Evolutionary conservation across 2,113 vertebrate genomes (phyloP).

Genomic region (Balaeniceps rex): DNA sequence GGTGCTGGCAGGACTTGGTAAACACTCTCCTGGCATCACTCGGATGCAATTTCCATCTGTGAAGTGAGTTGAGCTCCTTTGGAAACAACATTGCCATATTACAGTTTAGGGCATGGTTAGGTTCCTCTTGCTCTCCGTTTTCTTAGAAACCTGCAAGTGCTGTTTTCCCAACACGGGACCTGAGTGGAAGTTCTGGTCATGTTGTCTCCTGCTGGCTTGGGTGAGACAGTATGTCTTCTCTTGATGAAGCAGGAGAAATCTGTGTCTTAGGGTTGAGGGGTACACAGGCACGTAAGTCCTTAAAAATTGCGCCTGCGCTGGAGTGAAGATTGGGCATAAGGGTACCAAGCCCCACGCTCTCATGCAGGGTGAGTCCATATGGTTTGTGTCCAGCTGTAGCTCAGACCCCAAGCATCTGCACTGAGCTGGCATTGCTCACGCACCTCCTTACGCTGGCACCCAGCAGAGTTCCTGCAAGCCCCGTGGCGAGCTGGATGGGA

Average conservation of each 20-base stretch:
- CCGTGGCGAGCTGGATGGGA: neutral
- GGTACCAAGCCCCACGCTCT: neutral
- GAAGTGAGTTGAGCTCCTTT: neutral
- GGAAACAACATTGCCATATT: neutral
- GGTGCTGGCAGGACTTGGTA: neutral
- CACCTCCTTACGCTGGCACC: neutral
- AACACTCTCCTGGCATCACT: neutral
- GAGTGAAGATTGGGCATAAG: neutral
- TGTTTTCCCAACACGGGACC: neutral
- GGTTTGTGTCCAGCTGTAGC: neutral
- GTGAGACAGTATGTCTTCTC: neutral
- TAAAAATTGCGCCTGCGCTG: neutral
- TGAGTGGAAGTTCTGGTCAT: neutral
- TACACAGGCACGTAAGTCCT: no score
- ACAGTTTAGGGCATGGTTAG: neutral
- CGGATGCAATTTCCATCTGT: neutral
- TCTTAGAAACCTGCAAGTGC: neutral
- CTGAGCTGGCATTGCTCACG: neutral
- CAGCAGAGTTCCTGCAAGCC: neutral
- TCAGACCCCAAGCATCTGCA: neutral
- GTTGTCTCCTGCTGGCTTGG: neutral
- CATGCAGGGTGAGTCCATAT: neutral
- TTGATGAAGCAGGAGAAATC: neutral
- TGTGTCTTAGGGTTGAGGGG: neutral
- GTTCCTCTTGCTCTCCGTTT: neutral